Base-by-base conservation (phyloP, 2,888 invertebrate genomes). In the Pharmacophagus antenor region DNA sequence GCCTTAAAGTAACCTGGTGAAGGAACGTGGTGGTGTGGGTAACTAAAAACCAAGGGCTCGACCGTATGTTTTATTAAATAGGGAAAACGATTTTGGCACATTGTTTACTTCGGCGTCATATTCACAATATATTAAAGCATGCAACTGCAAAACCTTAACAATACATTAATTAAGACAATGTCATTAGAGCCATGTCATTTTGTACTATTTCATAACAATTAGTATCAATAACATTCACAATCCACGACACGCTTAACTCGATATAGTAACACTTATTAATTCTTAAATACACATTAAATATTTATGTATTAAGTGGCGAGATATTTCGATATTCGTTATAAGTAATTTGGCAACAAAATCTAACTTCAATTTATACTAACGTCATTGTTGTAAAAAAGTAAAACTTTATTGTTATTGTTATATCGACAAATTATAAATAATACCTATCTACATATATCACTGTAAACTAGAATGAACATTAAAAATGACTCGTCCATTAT, bases 81-180 rank as follows among this genome's bases (percentile, higher is more conserved):
- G 48, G 46, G 31, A 51, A 46, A 56, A 52, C 31, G 52, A 52
- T 56, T 57, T 61, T 56, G 61, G 61, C 61, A 61, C 61, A 56
- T 55, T 18, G 50, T 31, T 57, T 50, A 50, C 59, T 47, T 56
- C 27, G 47, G 50, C 21, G 58, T 47, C 51, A 61, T 27, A 17
- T 42, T 42, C 6, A 52, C 56, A 52, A 60, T 56, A 55, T 56
- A 61, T 61, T 56, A 61, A 56, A 53, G 47, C 58, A 25, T 47
- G 51, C 31, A 44, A 37, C n/a, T 44, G 15, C 20, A 41, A 25
- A 12, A 46, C 22, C 31, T 55, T 37, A 59, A 12, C 37, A 23
- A 42, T 53, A 54, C 22, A 20, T 27, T 44, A 15, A 41, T n/a
- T 48, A 18, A 10, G 25, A 42, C 25, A 21, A 50, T 41, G 46